Evolutionary conservation across 2,888 invertebrate genomes (phyloP), one percentile per base, ranked within the genome.

Genomic region (Limulus polyphemus): DNA sequence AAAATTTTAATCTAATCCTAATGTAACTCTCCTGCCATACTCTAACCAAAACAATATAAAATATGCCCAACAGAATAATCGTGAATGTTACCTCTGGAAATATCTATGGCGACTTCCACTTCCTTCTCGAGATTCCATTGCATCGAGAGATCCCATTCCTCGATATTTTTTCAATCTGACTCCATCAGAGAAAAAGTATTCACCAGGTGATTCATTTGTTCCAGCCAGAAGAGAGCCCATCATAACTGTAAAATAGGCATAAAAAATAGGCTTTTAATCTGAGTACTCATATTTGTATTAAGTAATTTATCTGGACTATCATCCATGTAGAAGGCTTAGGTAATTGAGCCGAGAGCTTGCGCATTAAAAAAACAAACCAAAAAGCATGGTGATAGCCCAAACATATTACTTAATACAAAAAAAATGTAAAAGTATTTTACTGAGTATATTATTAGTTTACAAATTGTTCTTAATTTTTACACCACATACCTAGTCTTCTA

Each of bases 211-310:
- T 79, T 99, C 99, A 0, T 93, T 90, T 2, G 99, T 99, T 3
- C 98, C 99, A 58, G 98, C 98, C 65, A 99, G 79, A 69, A 99
- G 81, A 0, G 97, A 97, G 1, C 99, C 99, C 98, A 99, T 99
- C 99, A 99, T 99, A 0, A 97, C 97, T 79, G 72, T 51, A 77
- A 75, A 59, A 65, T 57, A 61, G 56, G 62, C 32, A 16, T 57
- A 49, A 47, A 51, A 32, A 64, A 47, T 48, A 49, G 47, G 55
- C 62, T 49, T n/a, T n/a, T n/a, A n/a, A n/a, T n/a, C n/a, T n/a
- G n/a, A n/a, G n/a, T n/a, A n/a, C n/a, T n/a, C n/a, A n/a, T n/a
- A n/a, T n/a, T n/a, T n/a, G n/a, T n/a, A n/a, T n/a, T n/a, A n/a
- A n/a, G 50, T 49, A 49, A 51, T 14, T 11, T 51, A 51, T 10